Evolutionary conservation across 2,113 vertebrate genomes (phyloP).

Genomic region (Coptodon bakossiorum): DNA sequence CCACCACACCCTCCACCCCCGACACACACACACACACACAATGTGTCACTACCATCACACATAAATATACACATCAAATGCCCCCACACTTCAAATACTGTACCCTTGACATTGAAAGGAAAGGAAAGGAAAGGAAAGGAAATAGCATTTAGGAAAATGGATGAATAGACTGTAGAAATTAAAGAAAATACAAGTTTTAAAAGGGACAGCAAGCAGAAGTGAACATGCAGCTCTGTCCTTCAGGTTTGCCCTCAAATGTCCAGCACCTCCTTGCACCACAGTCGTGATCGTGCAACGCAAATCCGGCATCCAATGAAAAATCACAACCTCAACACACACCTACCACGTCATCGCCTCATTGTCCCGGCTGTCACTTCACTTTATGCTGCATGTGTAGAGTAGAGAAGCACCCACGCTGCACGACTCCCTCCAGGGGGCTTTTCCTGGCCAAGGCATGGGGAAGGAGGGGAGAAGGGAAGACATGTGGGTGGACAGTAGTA

Average conservation of each 20-base stretch:
- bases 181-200: not conserved
- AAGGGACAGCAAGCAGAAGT: not conserved
- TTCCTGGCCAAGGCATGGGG: conserved; percentile 8
- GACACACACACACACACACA: not conserved
- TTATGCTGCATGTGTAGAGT: not conserved
- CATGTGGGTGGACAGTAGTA: conserved; percentile 19
- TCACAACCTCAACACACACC: not conserved
- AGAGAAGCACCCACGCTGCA: conserved; percentile 23
- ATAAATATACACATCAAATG: not conserved
- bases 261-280: not conserved
- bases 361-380: not conserved
- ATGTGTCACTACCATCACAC: not conserved
- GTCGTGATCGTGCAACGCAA: not conserved
- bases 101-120: not conserved
- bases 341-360: not conserved
- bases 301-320: not conserved
- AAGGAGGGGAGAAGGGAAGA: not conserved
- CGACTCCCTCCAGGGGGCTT: conserved; percentile 27
- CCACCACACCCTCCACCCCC: not conserved
- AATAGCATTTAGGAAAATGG: not conserved
- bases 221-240: not conserved
- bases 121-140: not conserved
- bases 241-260: conserved; percentile 7
- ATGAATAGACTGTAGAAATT: not conserved
- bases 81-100: not conserved